Percentiles rank a stretch among this genome's conserved stretches.
Conservation (phyloP, 1,140 invertebrate genomes). For the Himalopsyche phryganea region DNA sequence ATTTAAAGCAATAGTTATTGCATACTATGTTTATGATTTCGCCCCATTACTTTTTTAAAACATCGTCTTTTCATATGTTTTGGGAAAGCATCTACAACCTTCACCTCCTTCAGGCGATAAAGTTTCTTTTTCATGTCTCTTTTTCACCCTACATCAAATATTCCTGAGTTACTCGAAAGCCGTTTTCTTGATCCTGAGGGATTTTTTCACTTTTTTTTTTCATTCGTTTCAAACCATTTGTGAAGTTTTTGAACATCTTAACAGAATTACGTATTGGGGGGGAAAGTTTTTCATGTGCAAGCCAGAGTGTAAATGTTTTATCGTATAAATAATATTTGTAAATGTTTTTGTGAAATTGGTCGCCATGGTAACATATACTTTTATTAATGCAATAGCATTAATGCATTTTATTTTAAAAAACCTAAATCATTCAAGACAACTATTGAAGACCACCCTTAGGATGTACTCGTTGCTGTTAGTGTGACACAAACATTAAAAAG, state of each 20-base stretch:
- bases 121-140: background rate
- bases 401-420: too few species aligned
- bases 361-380: too few species aligned
- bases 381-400: too few species aligned
- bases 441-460: too few species aligned
- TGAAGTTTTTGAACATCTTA: conserved; percentile 13
- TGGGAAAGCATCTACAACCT: background rate
- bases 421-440: too few species aligned
- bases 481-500: too few species aligned
- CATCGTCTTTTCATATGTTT: too few species aligned
- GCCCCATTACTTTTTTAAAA: too few species aligned
- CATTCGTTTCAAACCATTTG: background rate
- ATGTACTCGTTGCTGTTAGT: too few species aligned
- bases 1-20: too few species aligned
- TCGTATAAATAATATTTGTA: background rate
- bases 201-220: background rate
- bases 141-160: conserved; percentile 15
- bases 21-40: too few species aligned
- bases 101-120: conserved; percentile 4
- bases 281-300: conserved; percentile 1
- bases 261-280: conserved; percentile 4
- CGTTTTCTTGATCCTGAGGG: conserved; percentile 13
- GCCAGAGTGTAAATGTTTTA: conserved; percentile 1
- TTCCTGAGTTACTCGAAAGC: conserved; percentile 15
- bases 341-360: background rate